Evolutionary conservation across 2,888 invertebrate genomes (phyloP).

Genomic region (Drosophila mulleri): DNA sequence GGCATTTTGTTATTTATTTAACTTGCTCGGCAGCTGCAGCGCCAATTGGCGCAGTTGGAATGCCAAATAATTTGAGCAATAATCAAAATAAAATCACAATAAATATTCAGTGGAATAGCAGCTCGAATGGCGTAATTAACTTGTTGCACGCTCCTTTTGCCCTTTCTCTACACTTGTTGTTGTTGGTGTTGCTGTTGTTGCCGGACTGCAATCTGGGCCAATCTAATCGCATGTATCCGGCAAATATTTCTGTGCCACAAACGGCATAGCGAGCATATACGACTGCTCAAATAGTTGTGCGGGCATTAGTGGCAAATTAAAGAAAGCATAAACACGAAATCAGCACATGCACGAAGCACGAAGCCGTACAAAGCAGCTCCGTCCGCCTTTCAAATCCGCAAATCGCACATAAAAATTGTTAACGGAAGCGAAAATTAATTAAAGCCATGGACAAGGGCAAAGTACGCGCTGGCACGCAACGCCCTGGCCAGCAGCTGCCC

Average conservation of each 20-base stretch:
- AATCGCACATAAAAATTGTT: constrained; percentile 78
- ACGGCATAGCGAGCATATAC: constrained; percentile 22
- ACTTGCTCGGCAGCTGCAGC: constrained; percentile 23
- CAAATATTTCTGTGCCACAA: constrained; percentile 78
- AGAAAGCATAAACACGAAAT: constrained; percentile 73
- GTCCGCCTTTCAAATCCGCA: constrained; percentile 44
- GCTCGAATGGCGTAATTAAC: constrained; percentile 74
- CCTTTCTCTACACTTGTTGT: too few species aligned
- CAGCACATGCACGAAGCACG: constrained; percentile 53
- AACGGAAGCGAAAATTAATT: constrained; percentile 81
- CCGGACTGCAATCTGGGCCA: constrained; percentile 59
- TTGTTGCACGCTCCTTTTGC: constrained; percentile 78
- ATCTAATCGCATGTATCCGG: constrained; percentile 85
- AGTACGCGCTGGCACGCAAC: constrained; percentile 78
- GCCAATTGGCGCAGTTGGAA: constrained; percentile 32
- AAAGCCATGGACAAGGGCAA: constrained; percentile 74
- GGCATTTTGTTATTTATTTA: constrained; percentile 41
- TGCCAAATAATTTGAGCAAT: constrained; percentile 49
- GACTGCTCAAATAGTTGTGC: constrained; percentile 25
- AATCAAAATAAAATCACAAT: constrained; percentile 55
- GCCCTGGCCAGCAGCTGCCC: background rate
- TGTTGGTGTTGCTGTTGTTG: background rate
- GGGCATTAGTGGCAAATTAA: constrained; percentile 78
- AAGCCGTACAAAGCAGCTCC: constrained; percentile 21
- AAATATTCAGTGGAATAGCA: constrained; percentile 43